Percentiles rank a stretch among this genome's conserved stretches.
phyloP scores from a whole-genome alignment of 2,113 vertebrate genomes.

The Melanotaenia duboulayi region DNA sequence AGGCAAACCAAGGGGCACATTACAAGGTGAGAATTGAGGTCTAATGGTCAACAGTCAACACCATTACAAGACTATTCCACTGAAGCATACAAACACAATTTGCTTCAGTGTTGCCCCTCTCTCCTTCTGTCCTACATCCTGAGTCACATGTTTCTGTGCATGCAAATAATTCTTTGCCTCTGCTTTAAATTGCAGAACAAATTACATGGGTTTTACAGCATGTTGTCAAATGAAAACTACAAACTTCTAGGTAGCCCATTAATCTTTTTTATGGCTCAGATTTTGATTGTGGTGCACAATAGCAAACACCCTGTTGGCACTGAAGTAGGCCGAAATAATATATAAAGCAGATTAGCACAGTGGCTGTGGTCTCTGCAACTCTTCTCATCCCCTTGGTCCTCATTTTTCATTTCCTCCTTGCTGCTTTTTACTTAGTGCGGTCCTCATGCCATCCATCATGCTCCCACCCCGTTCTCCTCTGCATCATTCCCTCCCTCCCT shows the following conservation, averaged over 20 bases:
- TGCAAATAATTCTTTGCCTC: slow-evolving; percentile 18
- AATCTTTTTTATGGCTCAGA: background rate
- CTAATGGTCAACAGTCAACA: slow-evolving; percentile 31
- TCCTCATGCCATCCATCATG: slow-evolving; percentile 66
- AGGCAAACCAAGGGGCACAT: slow-evolving; percentile 5
- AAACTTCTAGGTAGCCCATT: background rate
- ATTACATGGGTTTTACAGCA: slow-evolving; percentile 12
- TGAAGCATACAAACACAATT: slow-evolving; percentile 29
- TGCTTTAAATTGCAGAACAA: slow-evolving; percentile 7
- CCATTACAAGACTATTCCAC: slow-evolving; percentile 53
- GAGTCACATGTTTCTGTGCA: slow-evolving; percentile 16
- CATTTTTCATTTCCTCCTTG: slow-evolving; percentile 64
- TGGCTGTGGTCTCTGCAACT: slow-evolving; percentile 33
- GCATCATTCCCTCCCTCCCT: slow-evolving; percentile 10
- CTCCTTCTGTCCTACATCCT: slow-evolving; percentile 12
- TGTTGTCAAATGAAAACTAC: slow-evolving; percentile 4
- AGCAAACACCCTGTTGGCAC: slow-evolving; percentile 19
- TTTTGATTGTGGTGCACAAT: slow-evolving; percentile 10
- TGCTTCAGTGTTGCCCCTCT: slow-evolving; percentile 24
- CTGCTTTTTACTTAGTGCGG: slow-evolving; percentile 62
- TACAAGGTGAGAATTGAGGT: slow-evolving; percentile 29
- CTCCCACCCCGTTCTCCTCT: slow-evolving; percentile 38
- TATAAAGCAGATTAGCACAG: slow-evolving; percentile 40
- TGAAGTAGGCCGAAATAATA: slow-evolving; percentile 29
- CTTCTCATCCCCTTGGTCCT: slow-evolving; percentile 28